phyloP scores from a whole-genome alignment of 2,113 vertebrate genomes.

The Gymnogyps californianus region DNA sequence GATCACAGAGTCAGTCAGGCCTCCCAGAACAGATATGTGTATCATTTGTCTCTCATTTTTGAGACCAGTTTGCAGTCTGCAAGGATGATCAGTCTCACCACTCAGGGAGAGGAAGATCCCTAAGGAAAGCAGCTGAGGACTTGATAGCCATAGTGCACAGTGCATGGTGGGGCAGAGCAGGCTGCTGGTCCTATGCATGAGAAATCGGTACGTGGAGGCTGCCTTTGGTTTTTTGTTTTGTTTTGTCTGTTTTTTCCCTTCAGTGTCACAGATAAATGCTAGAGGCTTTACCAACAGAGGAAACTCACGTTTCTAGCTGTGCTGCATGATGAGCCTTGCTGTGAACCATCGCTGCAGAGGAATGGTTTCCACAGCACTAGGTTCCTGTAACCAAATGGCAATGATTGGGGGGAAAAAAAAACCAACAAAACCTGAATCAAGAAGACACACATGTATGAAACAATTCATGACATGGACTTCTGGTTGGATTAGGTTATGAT shows the following conservation, averaged over 20 bases:
- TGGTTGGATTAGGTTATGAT: neutral
- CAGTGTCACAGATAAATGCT: neutral
- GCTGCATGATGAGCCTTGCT: neutral
- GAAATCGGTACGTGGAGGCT: neutral
- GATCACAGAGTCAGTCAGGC: neutral
- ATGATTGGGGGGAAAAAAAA: neutral
- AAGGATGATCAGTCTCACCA: neutral
- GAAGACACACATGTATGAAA: neutral
- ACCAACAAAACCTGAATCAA: neutral
- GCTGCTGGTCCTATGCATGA: neutral
- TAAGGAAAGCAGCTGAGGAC: neutral
- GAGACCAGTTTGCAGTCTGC: neutral
- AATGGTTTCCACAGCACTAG: neutral
- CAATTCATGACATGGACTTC: neutral
- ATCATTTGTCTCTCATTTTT: neutral
- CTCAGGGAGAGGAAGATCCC: neutral
- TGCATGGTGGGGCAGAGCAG: neutral
- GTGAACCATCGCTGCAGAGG: neutral
- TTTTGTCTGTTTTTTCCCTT: neutral
- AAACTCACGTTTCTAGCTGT: neutral
- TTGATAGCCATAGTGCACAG: neutral
- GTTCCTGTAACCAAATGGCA: neutral
- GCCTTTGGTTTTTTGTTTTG: neutral
- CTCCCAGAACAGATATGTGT: accelerated
- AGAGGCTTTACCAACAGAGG: neutral